A percentile compares a stretch with the other conserved stretches of the same genome.
phyloP scores from a whole-genome alignment of 92 coral and sea anemone genomes.

The Scolanthus callimorphus region DNA sequence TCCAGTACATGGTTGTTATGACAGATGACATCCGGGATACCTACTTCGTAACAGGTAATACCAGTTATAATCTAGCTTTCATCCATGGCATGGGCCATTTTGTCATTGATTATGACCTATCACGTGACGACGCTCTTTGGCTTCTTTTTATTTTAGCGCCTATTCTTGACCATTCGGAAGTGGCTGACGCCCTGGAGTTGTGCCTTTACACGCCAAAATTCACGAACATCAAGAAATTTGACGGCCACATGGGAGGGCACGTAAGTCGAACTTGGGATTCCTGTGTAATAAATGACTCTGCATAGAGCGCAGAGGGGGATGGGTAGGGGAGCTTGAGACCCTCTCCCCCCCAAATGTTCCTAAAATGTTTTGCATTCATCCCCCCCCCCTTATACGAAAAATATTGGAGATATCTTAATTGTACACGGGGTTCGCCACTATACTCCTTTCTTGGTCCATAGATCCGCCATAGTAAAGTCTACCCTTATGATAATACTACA shows the following conservation, averaged over 20 bases:
- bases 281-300: too few relatives aligned
- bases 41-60: slow-evolving; percentile 23
- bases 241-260: slow-evolving; percentile 19
- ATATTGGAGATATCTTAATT: too few relatives aligned
- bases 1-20: slow-evolving; percentile 2
- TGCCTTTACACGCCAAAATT: slow-evolving; percentile 77
- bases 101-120: neutral
- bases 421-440: too few relatives aligned
- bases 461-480: slow-evolving; percentile 41
- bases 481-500: slow-evolving; percentile 62
- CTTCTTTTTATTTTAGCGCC: slow-evolving; percentile 28
- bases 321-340: too few relatives aligned
- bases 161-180: slow-evolving; percentile 52
- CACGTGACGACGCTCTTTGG: neutral
- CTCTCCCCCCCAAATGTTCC: too few relatives aligned
- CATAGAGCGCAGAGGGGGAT: too few relatives aligned
- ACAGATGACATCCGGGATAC: slow-evolving; percentile 11
- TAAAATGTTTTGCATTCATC: too few relatives aligned
- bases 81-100: neutral
- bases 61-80: neutral
- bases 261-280: neutral
- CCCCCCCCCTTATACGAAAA: too few relatives aligned
- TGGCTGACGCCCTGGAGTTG: slow-evolving; percentile 39
- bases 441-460: too few relatives aligned
- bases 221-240: slow-evolving; percentile 19